These are phyloP conservation scores for Triops cancriformis DNA, from an alignment of 1,140 invertebrate genomes.

Conservation along the genomic window DNA sequence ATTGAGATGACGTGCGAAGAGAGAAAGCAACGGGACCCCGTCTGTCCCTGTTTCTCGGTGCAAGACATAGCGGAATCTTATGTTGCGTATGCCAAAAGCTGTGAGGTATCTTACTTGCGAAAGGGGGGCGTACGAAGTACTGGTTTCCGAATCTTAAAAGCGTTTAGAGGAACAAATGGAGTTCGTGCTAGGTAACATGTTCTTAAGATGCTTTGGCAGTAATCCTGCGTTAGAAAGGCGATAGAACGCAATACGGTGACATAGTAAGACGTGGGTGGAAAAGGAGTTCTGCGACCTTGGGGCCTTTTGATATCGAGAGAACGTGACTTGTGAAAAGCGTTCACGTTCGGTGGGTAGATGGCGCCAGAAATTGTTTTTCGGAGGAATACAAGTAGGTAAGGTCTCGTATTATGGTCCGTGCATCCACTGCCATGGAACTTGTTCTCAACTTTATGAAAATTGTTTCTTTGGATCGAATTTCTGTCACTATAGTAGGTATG, in stretches of 20 bases:
- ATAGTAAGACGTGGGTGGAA: not conserved
- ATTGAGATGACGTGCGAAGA: slow-evolving; percentile 8
- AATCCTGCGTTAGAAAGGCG: not conserved
- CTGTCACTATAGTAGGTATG: no score
- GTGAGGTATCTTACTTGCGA: not conserved
- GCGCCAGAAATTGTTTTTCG: not conserved
- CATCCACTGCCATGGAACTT: no score
- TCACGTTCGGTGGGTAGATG: not conserved
- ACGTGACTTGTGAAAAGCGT: not conserved
- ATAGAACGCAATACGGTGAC: not conserved
- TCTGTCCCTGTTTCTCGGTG: not conserved
- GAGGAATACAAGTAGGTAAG: no score
- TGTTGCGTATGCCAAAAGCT: not conserved
- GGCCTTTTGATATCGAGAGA: not conserved
- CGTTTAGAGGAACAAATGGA: no score
- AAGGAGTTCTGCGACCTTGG: not conserved
- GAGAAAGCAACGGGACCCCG: slow-evolving; percentile 6
- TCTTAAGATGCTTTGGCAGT: not conserved
- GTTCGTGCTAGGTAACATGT: no score
- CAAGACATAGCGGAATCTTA: not conserved
- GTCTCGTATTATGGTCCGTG: no score
- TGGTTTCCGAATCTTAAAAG: no score
- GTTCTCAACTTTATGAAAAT: no score
- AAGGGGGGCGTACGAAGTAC: no score
- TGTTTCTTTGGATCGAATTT: no score